These are phyloP conservation scores for Poecilia gillii DNA, from an alignment of 2,797 vertebrate species.

Conservation along the genomic window DNA sequence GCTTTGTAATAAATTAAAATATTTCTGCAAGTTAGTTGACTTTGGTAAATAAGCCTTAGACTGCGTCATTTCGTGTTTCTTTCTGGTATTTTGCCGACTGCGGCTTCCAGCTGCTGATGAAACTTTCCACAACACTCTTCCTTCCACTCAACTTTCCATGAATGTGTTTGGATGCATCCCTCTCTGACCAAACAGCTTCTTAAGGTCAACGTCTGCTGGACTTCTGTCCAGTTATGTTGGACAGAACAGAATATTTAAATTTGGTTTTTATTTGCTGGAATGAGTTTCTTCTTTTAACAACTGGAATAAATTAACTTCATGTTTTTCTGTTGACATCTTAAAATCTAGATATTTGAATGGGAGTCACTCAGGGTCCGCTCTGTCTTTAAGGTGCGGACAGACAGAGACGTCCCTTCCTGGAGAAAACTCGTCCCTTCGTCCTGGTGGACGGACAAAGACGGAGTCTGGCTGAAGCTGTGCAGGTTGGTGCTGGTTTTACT, in stretches of 20 bases:
- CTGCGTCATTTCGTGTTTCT: too few species aligned
- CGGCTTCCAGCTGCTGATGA: not conserved
- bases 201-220: not conserved
- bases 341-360: not conserved
- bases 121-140: not conserved
- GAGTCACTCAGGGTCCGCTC: not conserved
- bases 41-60: not conserved
- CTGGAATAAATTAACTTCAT: not conserved
- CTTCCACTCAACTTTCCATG: not conserved
- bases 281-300: too few species aligned
- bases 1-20: not conserved
- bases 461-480: constrained; percentile 71
- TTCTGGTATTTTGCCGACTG: not conserved
- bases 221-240: not conserved
- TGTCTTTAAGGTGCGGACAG: constrained; percentile 55
- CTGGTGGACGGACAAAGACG: constrained; percentile 69
- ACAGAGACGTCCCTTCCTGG: constrained; percentile 43
- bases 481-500: constrained; percentile 57
- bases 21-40: not conserved
- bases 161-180: not conserved
- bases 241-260: not conserved
- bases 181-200: not conserved
- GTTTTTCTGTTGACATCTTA: not conserved
- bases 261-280: not conserved
- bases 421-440: constrained; percentile 74